Evolutionary conservation across 2,888 invertebrate genomes (phyloP).

Genomic region (Drosophila histrio): DNA sequence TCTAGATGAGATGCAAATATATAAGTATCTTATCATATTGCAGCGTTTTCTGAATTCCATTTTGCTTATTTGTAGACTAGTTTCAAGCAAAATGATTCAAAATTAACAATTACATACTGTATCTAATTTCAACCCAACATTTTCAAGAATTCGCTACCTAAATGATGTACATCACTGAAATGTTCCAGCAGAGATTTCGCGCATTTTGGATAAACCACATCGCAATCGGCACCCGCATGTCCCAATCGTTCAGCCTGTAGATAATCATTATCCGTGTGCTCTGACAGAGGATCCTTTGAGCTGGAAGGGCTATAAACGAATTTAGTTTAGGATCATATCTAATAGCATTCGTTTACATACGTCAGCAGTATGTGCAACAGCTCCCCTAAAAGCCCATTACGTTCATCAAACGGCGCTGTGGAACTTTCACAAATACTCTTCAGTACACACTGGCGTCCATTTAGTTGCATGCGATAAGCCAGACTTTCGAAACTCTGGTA

Average conservation of each 20-base stretch:
- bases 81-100: neutral
- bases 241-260: slow-evolving; percentile 90
- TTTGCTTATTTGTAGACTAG: neutral
- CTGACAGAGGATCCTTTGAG: slow-evolving; percentile 87
- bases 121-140: slow-evolving; percentile 37
- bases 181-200: slow-evolving; percentile 76
- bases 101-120: neutral
- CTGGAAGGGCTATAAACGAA: slow-evolving; percentile 87
- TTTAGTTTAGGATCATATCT: neutral
- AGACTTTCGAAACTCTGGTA: slow-evolving; percentile 78
- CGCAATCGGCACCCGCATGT: slow-evolving; percentile 82
- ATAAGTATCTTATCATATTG: neutral
- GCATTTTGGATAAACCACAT: slow-evolving; percentile 78
- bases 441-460: slow-evolving; percentile 89
- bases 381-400: slow-evolving; percentile 90
- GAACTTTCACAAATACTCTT: slow-evolving; percentile 91
- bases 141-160: slow-evolving; percentile 54
- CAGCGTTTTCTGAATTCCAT: neutral
- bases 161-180: slow-evolving; percentile 73
- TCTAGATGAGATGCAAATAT: too few species aligned
- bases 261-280: slow-evolving; percentile 89
- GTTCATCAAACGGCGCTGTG: slow-evolving; percentile 88
- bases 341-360: slow-evolving; percentile 85
- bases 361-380: slow-evolving; percentile 90
- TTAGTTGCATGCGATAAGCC: slow-evolving; percentile 86